Evolutionary conservation across 92 coral and sea anemone species (phyloP).

Genomic region (Pocillopora grandis): DNA sequence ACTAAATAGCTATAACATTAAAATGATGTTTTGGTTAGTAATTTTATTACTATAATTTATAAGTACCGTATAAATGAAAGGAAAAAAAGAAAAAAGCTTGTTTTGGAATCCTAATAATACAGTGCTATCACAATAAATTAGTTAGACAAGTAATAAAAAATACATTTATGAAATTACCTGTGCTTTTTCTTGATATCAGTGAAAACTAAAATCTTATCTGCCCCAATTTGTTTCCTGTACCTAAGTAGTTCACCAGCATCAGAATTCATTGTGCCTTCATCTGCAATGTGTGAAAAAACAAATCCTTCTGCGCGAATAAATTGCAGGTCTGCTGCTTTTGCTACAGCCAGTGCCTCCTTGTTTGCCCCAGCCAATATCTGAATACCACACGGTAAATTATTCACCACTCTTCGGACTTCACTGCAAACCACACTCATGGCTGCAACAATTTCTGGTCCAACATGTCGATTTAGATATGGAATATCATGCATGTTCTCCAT

Average conservation of each 20-base stretch:
- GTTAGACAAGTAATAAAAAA: too few species aligned
- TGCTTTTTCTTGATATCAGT: conserved; percentile 98
- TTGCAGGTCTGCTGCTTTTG: conserved; percentile 87
- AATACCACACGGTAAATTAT: conserved; percentile 81
- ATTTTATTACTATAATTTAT: not conserved
- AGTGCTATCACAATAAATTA: too few species aligned
- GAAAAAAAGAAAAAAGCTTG: not conserved
- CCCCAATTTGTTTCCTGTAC: conserved; percentile 85
- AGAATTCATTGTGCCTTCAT: conserved; percentile 95
- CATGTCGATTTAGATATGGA: conserved; percentile 91
- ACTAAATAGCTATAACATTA: too few species aligned
- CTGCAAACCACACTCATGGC: conserved; percentile 91
- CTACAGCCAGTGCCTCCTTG: conserved; percentile 90
- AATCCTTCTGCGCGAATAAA: conserved; percentile 96
- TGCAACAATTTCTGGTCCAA: conserved; percentile 97
- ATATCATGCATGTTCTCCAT: conserved; percentile 97
- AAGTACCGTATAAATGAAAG: not conserved
- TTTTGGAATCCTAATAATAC: too few species aligned
- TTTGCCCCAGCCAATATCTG: conserved; percentile 87
- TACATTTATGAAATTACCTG: conserved; percentile 57
- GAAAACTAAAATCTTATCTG: conserved; percentile 87
- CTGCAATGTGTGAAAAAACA: conserved; percentile 94
- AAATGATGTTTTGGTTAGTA: not conserved
- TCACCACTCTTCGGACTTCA: conserved; percentile 72
- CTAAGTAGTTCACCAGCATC: conserved; percentile 97